phyloP scores from a whole-genome alignment of 2,888 invertebrate genomes.

The Pelosia muscerda region DNA sequence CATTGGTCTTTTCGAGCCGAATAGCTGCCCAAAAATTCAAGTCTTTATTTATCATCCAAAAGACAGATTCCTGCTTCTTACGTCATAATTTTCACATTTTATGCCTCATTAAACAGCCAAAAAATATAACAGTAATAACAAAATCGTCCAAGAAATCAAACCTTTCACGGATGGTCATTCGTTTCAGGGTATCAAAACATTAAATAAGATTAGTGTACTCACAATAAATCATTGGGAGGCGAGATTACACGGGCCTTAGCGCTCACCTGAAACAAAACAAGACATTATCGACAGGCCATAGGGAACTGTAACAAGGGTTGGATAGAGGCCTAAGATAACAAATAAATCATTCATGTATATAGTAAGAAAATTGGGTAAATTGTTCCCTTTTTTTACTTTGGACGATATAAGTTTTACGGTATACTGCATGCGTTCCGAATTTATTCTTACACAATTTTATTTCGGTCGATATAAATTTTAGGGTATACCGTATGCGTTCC shows the following conservation, averaged over 20 bases:
- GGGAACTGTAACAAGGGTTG: conserved; percentile 4
- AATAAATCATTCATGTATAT: conserved; percentile 9
- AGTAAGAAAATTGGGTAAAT: conserved; percentile 5
- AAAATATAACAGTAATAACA: neutral
- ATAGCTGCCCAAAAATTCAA: no score
- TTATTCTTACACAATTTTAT: neutral
- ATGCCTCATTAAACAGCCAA: neutral
- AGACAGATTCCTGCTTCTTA: no score
- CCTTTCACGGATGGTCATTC: neutral
- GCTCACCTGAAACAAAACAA: conserved; percentile 52
- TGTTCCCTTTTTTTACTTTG: neutral
- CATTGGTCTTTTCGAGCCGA: no score
- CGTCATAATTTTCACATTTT: no score
- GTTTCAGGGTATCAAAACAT: conserved; percentile 22
- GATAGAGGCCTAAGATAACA: neutral
- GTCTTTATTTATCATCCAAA: no score
- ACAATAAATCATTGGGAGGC: conserved; percentile 41
- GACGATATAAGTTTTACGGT: neutral
- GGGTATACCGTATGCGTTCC: no score
- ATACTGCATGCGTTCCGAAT: neutral
- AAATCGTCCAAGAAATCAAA: conserved; percentile 2
- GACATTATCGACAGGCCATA: conserved; percentile 30
- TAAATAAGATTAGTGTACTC: conserved; percentile 44
- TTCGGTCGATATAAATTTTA: no score
- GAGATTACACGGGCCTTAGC: conserved; percentile 33